These are phyloP conservation scores for Dendrophyllia cribrosa DNA, from an alignment of 64 coral and sea anemone species.

Conservation along the genomic window DNA sequence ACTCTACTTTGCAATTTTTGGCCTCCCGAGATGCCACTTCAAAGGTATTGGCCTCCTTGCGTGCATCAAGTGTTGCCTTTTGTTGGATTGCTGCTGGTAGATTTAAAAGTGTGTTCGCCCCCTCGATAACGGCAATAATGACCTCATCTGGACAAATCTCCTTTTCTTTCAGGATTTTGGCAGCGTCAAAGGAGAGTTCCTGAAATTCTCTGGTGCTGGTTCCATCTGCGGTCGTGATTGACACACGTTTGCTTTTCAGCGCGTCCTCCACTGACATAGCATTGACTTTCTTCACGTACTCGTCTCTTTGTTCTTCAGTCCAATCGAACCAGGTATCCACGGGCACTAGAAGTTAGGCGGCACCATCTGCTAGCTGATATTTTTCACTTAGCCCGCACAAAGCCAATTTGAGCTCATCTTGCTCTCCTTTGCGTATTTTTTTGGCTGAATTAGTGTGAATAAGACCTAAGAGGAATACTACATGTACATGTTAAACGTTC, in stretches of 20 bases:
- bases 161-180: not conserved
- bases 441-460: no score
- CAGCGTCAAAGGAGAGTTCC: not conserved
- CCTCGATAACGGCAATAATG: not conserved
- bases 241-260: not conserved
- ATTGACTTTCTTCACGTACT: not conserved
- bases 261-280: not conserved
- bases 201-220: not conserved
- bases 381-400: conserved; percentile 16
- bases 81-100: not conserved
- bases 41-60: not conserved
- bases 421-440: conserved; percentile 25
- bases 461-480: no score
- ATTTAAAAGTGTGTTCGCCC: not conserved
- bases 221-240: not conserved
- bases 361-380: conserved; percentile 9
- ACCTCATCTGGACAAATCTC: not conserved
- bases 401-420: conserved; percentile 19
- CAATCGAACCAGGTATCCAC: conserved; percentile 1
- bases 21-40: conserved; percentile 9
- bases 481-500: no score
- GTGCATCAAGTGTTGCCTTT: conserved; percentile 1
- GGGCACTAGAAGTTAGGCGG: not conserved
- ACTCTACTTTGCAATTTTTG: conserved; percentile 7
- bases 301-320: not conserved